Evolutionary conservation across 1,140 invertebrate species (phyloP).

Genomic region (Temnothorax longispinosus): DNA sequence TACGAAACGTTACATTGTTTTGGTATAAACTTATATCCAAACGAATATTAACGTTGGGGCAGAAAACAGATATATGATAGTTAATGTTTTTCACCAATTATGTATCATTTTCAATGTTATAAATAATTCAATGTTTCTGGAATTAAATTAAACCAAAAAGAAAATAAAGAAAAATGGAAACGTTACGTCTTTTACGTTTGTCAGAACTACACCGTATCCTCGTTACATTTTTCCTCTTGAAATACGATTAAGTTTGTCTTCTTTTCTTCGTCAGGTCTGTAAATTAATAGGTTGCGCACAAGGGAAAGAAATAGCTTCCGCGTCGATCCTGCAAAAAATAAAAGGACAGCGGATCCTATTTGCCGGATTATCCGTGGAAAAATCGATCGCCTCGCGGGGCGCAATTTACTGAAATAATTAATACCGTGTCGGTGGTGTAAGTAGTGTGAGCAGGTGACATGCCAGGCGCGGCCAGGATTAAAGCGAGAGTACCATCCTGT

Average conservation of each 20-base stretch:
- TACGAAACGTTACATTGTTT: not conserved
- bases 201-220: not conserved
- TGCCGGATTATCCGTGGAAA: slow-evolving; percentile 56
- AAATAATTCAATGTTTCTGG: not conserved
- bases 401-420: slow-evolving; percentile 66
- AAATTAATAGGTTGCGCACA: not conserved
- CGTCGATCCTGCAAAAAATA: not conserved
- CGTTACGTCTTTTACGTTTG: not conserved
- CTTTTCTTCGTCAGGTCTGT: not conserved
- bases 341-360: not conserved
- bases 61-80: not conserved
- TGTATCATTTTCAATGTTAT: not conserved
- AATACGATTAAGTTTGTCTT: not conserved
- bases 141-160: not conserved
- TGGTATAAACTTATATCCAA: not conserved
- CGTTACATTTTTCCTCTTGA: not conserved
- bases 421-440: not conserved
- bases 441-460: slow-evolving; percentile 12
- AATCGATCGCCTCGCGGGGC: slow-evolving; percentile 9
- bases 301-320: not conserved
- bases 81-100: slow-evolving; percentile 6
- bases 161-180: not conserved
- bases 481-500: slow-evolving; percentile 1
- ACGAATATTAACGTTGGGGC: not conserved
- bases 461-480: slow-evolving; percentile 29